phyloP scores from a whole-genome alignment of 2,797 vertebrate species.

The Pygocentrus nattereri region DNA sequence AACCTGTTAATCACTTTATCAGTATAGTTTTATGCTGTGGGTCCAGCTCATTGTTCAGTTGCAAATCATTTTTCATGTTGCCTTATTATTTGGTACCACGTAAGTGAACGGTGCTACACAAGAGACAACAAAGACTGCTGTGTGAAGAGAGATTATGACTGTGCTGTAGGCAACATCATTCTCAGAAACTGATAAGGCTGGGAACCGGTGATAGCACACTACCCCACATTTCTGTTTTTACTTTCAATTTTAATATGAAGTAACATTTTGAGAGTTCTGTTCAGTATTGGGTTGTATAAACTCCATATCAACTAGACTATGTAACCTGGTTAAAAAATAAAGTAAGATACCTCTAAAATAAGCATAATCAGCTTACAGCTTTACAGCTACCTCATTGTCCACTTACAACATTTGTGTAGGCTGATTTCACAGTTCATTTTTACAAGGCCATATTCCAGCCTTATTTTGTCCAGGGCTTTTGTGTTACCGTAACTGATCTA shows the following conservation, averaged over 20 bases:
- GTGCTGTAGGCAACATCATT: constrained; percentile 17
- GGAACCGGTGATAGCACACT: constrained; percentile 1
- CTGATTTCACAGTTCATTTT: too few relatives aligned
- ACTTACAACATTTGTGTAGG: too few relatives aligned
- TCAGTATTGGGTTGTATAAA: neutral
- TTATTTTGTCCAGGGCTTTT: too few relatives aligned
- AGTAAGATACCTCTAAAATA: too few relatives aligned
- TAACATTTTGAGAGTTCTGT: too few relatives aligned
- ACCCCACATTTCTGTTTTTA: neutral
- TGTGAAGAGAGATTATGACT: neutral
- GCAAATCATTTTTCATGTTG: neutral
- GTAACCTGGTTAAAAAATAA: too few relatives aligned
- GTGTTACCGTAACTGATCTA: too few relatives aligned
- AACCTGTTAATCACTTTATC: neutral
- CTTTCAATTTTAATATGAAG: neutral
- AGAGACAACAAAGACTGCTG: neutral
- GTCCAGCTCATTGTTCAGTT: neutral
- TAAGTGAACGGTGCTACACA: neutral
- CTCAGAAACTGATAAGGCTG: neutral
- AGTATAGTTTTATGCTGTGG: neutral
- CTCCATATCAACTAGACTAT: too few relatives aligned
- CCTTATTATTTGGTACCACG: neutral
- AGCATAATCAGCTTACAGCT: too few relatives aligned
- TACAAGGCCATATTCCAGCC: too few relatives aligned
- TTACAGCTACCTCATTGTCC: too few relatives aligned